These are phyloP conservation scores for Parasteatoda lunata DNA, from an alignment of 2,888 invertebrate genomes.

Conservation along the genomic window DNA sequence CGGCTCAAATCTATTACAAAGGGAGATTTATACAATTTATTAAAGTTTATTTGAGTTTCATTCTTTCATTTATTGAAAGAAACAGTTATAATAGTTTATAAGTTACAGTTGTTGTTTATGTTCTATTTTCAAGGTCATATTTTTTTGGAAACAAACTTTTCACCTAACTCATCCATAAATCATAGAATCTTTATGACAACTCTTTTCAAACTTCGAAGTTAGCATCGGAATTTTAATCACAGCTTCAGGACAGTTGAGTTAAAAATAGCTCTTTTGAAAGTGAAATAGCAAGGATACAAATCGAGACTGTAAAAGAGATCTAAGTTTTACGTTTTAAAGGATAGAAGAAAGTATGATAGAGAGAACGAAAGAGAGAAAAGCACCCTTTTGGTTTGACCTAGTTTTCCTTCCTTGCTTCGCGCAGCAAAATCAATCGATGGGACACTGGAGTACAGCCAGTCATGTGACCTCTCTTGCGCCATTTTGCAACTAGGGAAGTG, in stretches of 20 bases:
- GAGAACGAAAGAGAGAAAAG: constrained; percentile 17
- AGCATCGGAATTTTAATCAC: neutral
- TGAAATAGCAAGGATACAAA: neutral
- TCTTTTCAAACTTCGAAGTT: neutral
- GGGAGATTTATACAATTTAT: no score
- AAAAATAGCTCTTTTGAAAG: neutral
- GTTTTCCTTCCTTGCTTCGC: constrained; percentile 50
- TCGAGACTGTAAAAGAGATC: neutral
- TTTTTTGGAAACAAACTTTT: no score
- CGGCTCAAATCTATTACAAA: no score
- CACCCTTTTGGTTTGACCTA: constrained; percentile 63
- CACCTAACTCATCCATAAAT: no score
- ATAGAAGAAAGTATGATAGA: neutral
- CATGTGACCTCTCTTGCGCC: constrained; percentile 65
- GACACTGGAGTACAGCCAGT: constrained; percentile 61
- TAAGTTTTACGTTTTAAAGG: constrained; percentile 16
- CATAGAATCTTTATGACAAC: no score
- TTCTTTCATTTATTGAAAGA: no score
- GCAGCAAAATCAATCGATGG: constrained; percentile 64
- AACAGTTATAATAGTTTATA: no score
- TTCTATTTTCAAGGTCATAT: no score
- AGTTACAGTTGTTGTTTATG: no score
- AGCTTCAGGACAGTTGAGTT: neutral
- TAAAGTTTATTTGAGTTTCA: no score
- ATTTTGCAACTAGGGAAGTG: constrained; percentile 49